Evolutionary conservation across 2,797 vertebrate species (phyloP).

Genomic region (Mormyrops attenuatus): DNA sequence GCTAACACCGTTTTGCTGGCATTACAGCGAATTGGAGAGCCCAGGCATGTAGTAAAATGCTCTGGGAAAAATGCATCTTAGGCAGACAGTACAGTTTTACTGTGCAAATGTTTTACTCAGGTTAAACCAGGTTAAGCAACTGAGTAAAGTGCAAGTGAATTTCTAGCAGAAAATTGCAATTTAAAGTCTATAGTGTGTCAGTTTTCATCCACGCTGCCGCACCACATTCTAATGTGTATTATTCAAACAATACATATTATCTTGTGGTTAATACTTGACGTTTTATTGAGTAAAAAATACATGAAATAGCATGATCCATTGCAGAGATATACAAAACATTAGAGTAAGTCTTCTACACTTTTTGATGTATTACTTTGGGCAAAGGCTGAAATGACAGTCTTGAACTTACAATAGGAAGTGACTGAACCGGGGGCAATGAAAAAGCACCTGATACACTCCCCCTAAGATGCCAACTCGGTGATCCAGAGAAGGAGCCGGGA

Average conservation of each 20-base stretch:
- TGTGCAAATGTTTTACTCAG: background rate
- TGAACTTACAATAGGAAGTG: background rate
- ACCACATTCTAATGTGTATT: background rate
- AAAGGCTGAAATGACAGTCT: background rate
- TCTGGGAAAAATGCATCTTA: background rate
- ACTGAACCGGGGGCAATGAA: background rate
- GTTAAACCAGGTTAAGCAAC: background rate
- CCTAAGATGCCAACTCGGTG: background rate
- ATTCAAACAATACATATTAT: background rate
- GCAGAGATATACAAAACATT: background rate
- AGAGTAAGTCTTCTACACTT: background rate
- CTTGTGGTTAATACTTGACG: background rate
- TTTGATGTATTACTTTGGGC: background rate
- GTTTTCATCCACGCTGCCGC: background rate
- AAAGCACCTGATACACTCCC: background rate
- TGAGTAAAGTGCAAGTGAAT: background rate
- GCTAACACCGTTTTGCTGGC: background rate
- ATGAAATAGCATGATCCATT: background rate
- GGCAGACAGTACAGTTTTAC: background rate
- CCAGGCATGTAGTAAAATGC: background rate
- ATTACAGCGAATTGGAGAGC: background rate
- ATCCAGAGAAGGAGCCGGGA: background rate
- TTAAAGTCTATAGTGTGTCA: background rate
- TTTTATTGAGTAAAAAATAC: background rate
- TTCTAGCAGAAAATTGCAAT: background rate